These are phyloP conservation scores for Xylota segnis DNA, from an alignment of 2,888 invertebrate species.

Conservation along the genomic window DNA sequence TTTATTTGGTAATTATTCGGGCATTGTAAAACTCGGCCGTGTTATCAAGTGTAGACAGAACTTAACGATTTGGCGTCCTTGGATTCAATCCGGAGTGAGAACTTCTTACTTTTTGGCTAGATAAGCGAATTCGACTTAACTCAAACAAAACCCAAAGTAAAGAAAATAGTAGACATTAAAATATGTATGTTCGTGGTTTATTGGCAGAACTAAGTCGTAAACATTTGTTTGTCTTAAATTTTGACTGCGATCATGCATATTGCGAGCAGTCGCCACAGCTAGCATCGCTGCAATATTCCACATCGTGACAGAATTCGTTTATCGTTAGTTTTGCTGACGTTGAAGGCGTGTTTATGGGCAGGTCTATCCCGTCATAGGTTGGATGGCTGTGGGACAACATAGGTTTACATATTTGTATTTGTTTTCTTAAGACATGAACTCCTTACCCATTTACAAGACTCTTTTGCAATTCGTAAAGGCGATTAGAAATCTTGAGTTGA, in stretches of 20 bases:
- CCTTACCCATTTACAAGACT: slow-evolving; percentile 31
- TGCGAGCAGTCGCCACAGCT: slow-evolving; percentile 25
- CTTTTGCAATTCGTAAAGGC: slow-evolving; percentile 14
- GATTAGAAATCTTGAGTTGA: slow-evolving; percentile 8
- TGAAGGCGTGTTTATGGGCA: slow-evolving; percentile 16
- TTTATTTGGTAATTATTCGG: too few species aligned
- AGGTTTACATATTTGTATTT: not conserved
- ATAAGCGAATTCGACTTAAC: not conserved
- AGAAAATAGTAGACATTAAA: not conserved
- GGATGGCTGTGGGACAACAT: not conserved
- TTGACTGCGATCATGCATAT: not conserved
- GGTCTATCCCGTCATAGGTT: slow-evolving; percentile 12
- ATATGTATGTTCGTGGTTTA: not conserved
- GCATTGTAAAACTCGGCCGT: too few species aligned
- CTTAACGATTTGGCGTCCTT: too few species aligned
- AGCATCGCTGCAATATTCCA: slow-evolving; percentile 24
- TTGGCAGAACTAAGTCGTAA: not conserved
- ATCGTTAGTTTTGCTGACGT: slow-evolving; percentile 13
- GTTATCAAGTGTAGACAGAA: too few species aligned
- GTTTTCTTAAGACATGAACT: not conserved
- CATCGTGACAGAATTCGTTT: slow-evolving; percentile 25
- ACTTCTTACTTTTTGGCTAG: not conserved
- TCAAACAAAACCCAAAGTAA: not conserved
- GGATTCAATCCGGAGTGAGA: not conserved
- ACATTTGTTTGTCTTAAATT: not conserved